A percentile compares a stretch with the other conserved stretches of the same genome.
Evolutionary conservation across 2,888 invertebrate species (phyloP).

Genomic region (Stictocephala bisonia): DNA sequence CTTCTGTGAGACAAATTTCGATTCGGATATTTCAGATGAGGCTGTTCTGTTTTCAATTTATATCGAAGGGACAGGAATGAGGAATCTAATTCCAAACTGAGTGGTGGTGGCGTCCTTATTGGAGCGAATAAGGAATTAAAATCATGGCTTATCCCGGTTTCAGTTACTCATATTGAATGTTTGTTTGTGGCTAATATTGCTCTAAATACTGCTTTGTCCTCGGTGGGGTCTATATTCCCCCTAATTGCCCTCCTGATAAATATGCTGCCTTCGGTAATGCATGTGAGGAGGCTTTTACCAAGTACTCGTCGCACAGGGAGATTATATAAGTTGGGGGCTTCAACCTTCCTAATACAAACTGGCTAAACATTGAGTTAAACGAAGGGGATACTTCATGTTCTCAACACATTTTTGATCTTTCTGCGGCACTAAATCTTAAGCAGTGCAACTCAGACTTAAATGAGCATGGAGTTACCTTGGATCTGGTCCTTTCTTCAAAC

Average conservation of each 20-base stretch:
- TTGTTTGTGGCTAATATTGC: neutral
- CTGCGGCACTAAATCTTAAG: neutral
- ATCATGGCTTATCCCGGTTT: neutral
- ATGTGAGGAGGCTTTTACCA: slow-evolving; percentile 1
- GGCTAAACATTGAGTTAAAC: neutral
- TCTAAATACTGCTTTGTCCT: neutral
- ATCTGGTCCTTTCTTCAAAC: neutral
- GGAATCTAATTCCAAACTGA: neutral
- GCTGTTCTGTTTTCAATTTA: slow-evolving; percentile 2
- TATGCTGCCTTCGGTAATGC: slow-evolving; percentile 12
- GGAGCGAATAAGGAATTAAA: neutral
- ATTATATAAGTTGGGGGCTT: neutral
- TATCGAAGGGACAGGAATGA: slow-evolving; percentile 16
- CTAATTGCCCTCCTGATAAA: neutral
- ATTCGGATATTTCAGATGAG: neutral
- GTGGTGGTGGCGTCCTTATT: slow-evolving; percentile 14
- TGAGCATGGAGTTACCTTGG: slow-evolving; percentile 2
- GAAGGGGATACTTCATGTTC: neutral
- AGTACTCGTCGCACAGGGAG: neutral
- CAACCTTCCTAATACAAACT: neutral
- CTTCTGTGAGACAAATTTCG: slow-evolving; percentile 5
- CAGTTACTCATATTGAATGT: neutral
- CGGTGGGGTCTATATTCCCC: slow-evolving; percentile 8
- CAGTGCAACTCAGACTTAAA: slow-evolving; percentile 1
- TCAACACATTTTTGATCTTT: neutral